Evolutionary conservation across 1,140 invertebrate species (phyloP).

Genomic region (Hydropsyche tenuis): DNA sequence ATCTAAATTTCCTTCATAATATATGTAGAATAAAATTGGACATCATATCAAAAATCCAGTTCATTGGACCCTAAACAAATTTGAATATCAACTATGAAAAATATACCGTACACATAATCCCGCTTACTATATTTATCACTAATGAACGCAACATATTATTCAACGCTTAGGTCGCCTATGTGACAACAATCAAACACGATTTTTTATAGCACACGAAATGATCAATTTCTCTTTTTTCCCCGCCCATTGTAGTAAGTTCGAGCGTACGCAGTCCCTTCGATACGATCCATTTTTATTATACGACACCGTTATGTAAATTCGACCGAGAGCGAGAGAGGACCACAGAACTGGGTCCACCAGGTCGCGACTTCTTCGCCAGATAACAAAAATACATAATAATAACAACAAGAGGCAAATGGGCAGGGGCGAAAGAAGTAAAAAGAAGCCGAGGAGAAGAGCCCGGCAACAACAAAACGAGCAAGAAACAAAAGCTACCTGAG

Average conservation of each 20-base stretch:
- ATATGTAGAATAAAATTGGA: no score
- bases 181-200: background rate
- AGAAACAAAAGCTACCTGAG: constrained; percentile 41
- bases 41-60: no score
- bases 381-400: background rate
- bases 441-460: constrained; percentile 8
- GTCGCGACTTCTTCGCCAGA: background rate
- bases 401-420: background rate
- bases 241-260: constrained; percentile 1
- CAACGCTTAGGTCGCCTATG: background rate
- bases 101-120: no score
- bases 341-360: background rate
- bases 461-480: constrained; percentile 29
- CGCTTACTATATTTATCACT: no score
- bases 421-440: background rate
- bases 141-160: no score
- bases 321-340: no score
- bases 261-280: background rate
- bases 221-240: constrained; percentile 9
- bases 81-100: no score
- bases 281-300: constrained; percentile 12
- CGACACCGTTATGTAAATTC: constrained; percentile 39
- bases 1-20: no score
- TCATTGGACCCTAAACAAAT: no score
- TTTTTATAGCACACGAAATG: background rate